phyloP scores from a whole-genome alignment of 2,797 vertebrate species.

The Sphenodon punctatus region DNA sequence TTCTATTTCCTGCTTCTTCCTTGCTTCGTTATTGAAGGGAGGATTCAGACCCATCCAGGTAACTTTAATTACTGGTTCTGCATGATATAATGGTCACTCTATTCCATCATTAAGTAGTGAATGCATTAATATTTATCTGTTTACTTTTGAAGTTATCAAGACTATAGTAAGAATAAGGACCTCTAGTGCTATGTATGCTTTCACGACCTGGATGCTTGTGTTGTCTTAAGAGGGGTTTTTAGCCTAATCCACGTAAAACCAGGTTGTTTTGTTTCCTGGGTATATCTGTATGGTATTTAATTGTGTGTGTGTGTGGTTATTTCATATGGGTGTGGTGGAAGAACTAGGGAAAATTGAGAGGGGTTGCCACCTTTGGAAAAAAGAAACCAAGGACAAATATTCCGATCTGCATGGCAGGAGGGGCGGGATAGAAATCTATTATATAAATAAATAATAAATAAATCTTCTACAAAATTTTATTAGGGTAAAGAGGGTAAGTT shows the following conservation, averaged over 20 bases:
- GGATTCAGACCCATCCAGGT: constrained; percentile 98
- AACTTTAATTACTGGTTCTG: constrained; percentile 77
- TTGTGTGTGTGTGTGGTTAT: constrained; percentile 16
- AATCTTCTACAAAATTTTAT: neutral
- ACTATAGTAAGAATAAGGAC: neutral
- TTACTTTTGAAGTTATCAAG: constrained; percentile 4
- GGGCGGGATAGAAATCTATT: no score
- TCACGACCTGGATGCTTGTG: neutral
- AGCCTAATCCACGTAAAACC: neutral
- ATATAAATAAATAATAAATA: no score
- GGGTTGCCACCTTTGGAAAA: constrained; percentile 48
- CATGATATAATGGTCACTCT: constrained; percentile 72
- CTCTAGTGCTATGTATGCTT: neutral
- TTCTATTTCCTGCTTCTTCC: constrained; percentile 92
- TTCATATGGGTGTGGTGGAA: neutral
- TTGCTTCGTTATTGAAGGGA: constrained; percentile 96
- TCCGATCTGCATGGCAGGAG: no score
- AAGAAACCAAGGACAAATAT: neutral
- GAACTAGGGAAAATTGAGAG: constrained; percentile 12
- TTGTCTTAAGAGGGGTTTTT: neutral
- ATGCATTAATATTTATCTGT: neutral
- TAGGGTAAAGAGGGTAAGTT: neutral
- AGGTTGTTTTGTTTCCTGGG: constrained; percentile 17
- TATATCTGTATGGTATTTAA: neutral
- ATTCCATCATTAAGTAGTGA: constrained; percentile 11